Base-by-base conservation (phyloP, 2,797 vertebrate genomes). In the Pteropus rufus region DNA sequence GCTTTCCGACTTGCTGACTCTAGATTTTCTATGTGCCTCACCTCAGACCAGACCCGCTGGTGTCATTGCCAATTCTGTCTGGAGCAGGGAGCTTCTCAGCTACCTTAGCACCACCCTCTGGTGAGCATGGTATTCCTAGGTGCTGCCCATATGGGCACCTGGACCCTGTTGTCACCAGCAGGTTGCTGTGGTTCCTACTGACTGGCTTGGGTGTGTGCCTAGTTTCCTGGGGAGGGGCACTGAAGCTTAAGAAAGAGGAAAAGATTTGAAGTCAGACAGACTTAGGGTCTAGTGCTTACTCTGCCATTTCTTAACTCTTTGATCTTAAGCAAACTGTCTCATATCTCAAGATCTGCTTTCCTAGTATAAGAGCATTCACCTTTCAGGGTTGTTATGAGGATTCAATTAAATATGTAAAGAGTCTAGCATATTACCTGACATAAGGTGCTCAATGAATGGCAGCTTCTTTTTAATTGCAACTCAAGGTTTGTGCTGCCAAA, bases 271-370 rank as follows among this genome's bases (percentile, higher is more conserved):
- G 41, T 76, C 60, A 83, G 73, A 36, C 14, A 36, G 26, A 72
- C 23, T 80, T 60, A 82, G 65, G 77, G 41, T 69, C 52, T 72
- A 87, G 12, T 19, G 5, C 19, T 52, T 29, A 81, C 7, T 72
- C n/a, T 83, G 54, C 36, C 29, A 29, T 77, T 91, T 64, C 65
- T 62, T 73, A 49, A 69, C 58, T 89, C 82, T 94, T 89, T 95
- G 82, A 93, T 96, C 83, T 87, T 93, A 88, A 83, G 15, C 16
- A 58, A 94, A 72, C n/a, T 15, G 9, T 29, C 21, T 91, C 29
- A 36, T 10, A 3, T 75, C 52, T 94, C 62, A n/a, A 52, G 31
- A 26, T 86, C 64, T 90, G 8, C 36, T 96, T 75, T 92, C 64
- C 31, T 76, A 83, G 31, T 86, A 24, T 16, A 5, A 8, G 19